Evolutionary conservation across 2,888 invertebrate genomes (phyloP).

Genomic region (Eueremaeus valkanovi): DNA sequence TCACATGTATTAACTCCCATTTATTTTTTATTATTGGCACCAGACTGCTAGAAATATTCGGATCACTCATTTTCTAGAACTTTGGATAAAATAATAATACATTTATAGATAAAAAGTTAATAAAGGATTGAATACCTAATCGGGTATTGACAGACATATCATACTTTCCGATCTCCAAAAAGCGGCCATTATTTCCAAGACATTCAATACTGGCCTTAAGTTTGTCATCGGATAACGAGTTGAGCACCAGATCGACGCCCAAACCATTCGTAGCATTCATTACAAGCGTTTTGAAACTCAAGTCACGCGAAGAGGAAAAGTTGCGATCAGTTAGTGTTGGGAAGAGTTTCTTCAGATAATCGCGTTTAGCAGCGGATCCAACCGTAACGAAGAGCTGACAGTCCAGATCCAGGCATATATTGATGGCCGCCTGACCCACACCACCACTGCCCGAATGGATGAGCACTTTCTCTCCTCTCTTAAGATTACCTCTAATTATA

Average conservation of each 20-base stretch:
- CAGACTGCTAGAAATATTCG: too few species aligned
- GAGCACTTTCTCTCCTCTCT: conserved; percentile 52
- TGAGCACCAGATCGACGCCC: conserved; percentile 57
- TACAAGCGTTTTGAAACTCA: conserved; percentile 55
- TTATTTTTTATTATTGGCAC: too few species aligned
- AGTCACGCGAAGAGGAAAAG: conserved; percentile 54
- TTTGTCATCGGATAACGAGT: conserved; percentile 58
- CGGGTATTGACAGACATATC: conserved; percentile 62
- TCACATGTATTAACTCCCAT: too few species aligned
- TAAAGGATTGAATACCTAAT: too few species aligned
- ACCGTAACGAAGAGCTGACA: conserved; percentile 56
- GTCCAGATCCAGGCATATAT: conserved; percentile 55
- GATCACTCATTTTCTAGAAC: too few species aligned
- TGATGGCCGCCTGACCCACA: conserved; percentile 58
- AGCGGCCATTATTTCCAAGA: conserved; percentile 57
- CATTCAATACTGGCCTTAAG: conserved; percentile 57
- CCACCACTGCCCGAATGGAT: conserved; percentile 56
- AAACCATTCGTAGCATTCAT: conserved; percentile 54
- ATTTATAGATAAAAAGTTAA: too few species aligned
- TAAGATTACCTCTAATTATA: conserved; percentile 54
- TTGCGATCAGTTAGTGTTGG: conserved; percentile 54
- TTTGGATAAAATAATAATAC: too few species aligned
- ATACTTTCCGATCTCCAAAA: conserved; percentile 59
- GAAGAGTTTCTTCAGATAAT: conserved; percentile 54
- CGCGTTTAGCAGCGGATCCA: conserved; percentile 49